Base-by-base conservation (phyloP, 1,140 invertebrate species). In the Aphaenogaster floridana region DNA sequence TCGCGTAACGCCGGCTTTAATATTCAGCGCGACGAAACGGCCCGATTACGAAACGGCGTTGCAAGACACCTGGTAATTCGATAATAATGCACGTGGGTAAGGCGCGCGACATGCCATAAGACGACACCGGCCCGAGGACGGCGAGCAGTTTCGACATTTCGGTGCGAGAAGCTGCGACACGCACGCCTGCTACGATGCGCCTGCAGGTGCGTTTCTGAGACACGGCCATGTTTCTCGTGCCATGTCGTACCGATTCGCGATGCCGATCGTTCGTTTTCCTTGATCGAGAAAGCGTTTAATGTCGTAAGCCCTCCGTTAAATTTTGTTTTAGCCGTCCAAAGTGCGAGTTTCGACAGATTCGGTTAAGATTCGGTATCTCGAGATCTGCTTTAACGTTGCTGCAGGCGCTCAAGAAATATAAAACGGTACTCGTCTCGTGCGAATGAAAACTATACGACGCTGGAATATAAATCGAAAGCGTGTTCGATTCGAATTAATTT, bases 11-110 rank as follows among this genome's bases (percentile, higher is more conserved):
- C 28, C 86, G 88, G 66, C 84, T 93, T 84, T 93, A 92, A 93
- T 91, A 93, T 93, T 92, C 91, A 86, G 59, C 81, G 68, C 91
- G 77, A 87, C 72, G 77, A 85, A 88, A 90, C 66, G 57, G 79
- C 68, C 63, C 69, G 89, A 87, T 92, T 92, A 86, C 91, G 89
- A 91, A 91, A 92, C 42, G 50, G 54, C 48, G 81, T 86, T 84
- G 91, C 86, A 68, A 91, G 90, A 92, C 81, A 90, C 91, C 87
- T 87, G 86, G 88, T 91, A 92, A 92, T 92, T 89, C 91, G 91
- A 92, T 92, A 92, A 92, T 91, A 91, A 90, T 87, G 87, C 84
- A 91, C 68, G 87, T 88, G 89, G 15, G 57, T 86, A 61, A 86
- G 39, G 71, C 76, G 79, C 86, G 80, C 68, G 11, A 74, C 54